These are phyloP conservation scores for Dendrocopos noguchii DNA, from an alignment of 2,113 vertebrate species.

Conservation along the genomic window DNA sequence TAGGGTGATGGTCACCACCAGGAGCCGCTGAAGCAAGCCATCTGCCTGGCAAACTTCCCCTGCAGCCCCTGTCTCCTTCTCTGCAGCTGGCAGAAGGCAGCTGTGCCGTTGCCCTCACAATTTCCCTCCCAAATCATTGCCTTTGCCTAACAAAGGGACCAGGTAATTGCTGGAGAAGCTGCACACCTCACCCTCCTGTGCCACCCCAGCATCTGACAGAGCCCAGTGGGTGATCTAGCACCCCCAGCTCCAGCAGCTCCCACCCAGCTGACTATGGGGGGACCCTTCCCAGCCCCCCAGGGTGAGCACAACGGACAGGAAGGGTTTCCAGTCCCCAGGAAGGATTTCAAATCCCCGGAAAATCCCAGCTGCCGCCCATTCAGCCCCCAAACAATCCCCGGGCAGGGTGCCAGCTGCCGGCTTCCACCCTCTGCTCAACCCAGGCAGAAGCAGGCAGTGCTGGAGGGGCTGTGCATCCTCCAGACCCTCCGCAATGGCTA, in stretches of 20 bases:
- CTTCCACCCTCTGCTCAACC: neutral
- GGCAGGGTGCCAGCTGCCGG: conserved; percentile 4
- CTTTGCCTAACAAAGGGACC: neutral
- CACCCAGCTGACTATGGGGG: accelerated
- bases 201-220: neutral
- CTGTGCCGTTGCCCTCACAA: neutral
- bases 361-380: conserved; percentile 30
- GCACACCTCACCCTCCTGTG: accelerated
- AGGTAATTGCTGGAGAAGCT: neutral
- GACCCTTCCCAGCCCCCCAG: neutral
- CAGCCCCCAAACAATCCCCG: conserved; percentile 62
- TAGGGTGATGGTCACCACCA: neutral
- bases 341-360: conserved; percentile 42
- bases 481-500: accelerated
- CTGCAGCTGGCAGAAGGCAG: neutral
- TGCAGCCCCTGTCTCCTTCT: accelerated
- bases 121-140: neutral
- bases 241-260: neutral
- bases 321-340: conserved; percentile 15
- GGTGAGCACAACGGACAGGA: accelerated
- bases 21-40: neutral
- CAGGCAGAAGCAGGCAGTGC: neutral
- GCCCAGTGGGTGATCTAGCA: neutral
- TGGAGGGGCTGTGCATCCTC: neutral
- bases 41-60: neutral